Evolutionary conservation across 2,113 vertebrate species (phyloP).

Genomic region (Corythornis cristatus): DNA sequence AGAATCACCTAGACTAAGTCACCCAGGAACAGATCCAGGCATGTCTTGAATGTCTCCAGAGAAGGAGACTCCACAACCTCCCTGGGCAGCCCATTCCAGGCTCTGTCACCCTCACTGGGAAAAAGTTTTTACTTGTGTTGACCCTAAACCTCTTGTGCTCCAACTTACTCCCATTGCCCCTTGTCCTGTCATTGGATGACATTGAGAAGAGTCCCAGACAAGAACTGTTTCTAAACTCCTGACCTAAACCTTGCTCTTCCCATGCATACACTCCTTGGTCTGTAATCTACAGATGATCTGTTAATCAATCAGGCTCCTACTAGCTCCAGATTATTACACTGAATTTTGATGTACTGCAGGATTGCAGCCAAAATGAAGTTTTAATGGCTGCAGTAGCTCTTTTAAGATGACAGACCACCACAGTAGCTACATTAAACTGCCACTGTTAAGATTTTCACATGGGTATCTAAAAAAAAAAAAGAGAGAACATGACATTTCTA

Average conservation of each 20-base stretch:
- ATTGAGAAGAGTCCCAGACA: neutral
- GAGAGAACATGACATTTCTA: neutral
- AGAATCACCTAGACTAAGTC: no score
- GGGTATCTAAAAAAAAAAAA: neutral
- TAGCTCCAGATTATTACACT: neutral
- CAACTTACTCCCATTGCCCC: no score
- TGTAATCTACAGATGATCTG: neutral
- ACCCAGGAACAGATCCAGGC: no score
- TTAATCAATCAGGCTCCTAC: neutral
- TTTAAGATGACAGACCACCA: neutral
- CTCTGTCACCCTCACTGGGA: no score
- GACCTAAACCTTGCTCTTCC: neutral
- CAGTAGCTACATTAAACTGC: neutral
- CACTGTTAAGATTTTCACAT: neutral
- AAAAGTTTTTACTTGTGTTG: no score
- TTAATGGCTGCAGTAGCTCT: neutral
- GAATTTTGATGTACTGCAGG: neutral
- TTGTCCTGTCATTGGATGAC: no score
- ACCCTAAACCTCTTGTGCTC: no score
- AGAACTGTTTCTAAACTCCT: neutral
- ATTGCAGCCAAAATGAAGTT: neutral
- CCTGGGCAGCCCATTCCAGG: no score
- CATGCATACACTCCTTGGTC: neutral
- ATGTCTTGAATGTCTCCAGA: no score
- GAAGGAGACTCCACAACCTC: no score